Percentiles rank a stretch among this genome's conserved stretches.
phyloP scores from a whole-genome alignment of 2,888 invertebrate genomes.

The Papilio demoleus region DNA sequence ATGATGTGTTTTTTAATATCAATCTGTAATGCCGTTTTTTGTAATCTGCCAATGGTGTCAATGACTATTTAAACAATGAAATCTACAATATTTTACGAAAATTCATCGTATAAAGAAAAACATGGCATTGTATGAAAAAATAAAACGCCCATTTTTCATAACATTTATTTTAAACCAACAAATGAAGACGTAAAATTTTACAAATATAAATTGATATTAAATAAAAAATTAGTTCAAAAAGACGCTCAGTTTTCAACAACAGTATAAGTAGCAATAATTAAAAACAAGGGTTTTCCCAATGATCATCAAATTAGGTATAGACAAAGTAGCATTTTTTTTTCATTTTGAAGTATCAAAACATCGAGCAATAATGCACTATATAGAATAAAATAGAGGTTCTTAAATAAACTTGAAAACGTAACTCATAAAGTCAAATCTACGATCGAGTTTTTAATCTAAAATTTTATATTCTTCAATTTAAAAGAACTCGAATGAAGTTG shows the following conservation, averaged over 20 bases:
- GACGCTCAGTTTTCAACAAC: too few species aligned
- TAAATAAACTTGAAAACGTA: constrained; percentile 20
- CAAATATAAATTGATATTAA: not conserved
- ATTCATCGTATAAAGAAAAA: too few species aligned
- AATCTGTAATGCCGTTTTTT: too few species aligned
- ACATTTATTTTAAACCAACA: constrained; percentile 8
- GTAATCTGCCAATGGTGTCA: not conserved
- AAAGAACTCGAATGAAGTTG: constrained; percentile 15
- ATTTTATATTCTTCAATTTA: not conserved
- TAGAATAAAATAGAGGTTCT: not conserved
- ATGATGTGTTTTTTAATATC: too few species aligned
- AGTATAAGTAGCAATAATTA: too few species aligned
- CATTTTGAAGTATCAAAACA: too few species aligned
- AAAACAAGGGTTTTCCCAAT: too few species aligned
- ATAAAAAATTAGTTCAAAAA: not conserved
- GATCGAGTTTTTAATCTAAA: constrained; percentile 9
- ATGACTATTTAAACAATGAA: not conserved
- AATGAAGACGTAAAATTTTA: constrained; percentile 15
- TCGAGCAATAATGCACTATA: not conserved
- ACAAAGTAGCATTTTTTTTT: too few species aligned
- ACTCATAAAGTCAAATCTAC: constrained; percentile 21
- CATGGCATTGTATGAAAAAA: constrained; percentile 5
- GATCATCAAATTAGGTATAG: too few species aligned
- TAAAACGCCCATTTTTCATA: not conserved
- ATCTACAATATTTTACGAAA: not conserved